phyloP scores from a whole-genome alignment of 2,797 vertebrate species.

The Takifugu ocellatus region DNA sequence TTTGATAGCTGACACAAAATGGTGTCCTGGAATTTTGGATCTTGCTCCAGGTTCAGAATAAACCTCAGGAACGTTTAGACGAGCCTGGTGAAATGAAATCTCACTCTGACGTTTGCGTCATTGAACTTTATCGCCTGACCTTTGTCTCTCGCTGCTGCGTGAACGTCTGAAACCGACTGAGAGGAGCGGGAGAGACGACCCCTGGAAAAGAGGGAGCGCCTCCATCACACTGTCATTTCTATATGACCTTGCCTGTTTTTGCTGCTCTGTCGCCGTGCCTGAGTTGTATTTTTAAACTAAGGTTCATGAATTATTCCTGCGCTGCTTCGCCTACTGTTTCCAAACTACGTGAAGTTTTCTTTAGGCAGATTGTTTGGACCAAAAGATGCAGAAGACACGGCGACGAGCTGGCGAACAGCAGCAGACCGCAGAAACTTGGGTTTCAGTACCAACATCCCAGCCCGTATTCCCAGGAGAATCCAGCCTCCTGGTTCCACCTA shows the following conservation, averaged over 20 bases:
- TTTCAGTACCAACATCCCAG: conserved; percentile 5
- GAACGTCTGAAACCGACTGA: no score
- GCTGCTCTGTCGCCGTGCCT: conserved; percentile 23
- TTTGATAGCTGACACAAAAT: no score
- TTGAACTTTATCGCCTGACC: no score
- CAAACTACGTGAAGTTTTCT: conserved; percentile 18
- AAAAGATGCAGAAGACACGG: conserved; percentile 8
- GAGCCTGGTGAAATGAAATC: no score
- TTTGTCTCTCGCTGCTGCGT: no score
- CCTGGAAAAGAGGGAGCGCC: no score
- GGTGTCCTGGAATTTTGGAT: no score
- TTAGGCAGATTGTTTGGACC: conserved; percentile 27
- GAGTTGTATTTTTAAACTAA: conserved; percentile 59
- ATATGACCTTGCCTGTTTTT: conserved; percentile 31
- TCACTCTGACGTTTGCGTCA: no score
- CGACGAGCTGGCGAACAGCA: conserved; percentile 12
- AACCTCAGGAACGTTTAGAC: no score
- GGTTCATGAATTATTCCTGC: conserved; percentile 61
- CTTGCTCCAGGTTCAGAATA: no score
- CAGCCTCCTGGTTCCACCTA: not conserved
- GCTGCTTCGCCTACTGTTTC: conserved; percentile 24
- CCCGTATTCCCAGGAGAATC: conserved; percentile 6
- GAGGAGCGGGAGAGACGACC: no score
- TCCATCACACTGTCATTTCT: no score
- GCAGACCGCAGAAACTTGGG: conserved; percentile 1